Evolutionary conservation across 2,797 vertebrate species (phyloP).

Genomic region (Pseudocheirus occidentalis): DNA sequence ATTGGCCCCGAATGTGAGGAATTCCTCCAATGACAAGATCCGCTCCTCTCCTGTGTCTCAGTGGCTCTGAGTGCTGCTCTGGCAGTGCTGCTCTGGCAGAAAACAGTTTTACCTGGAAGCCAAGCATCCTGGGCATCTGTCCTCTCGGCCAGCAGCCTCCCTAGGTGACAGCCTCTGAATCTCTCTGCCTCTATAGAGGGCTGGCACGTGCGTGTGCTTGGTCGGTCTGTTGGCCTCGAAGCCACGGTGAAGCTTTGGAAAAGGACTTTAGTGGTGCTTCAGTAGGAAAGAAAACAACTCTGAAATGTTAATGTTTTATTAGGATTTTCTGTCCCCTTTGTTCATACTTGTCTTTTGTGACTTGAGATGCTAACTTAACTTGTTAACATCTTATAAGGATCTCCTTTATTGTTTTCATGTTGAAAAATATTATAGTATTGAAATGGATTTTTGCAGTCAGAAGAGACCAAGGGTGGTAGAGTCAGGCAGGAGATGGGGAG

Average conservation of each 20-base stretch:
- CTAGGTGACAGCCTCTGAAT: not conserved
- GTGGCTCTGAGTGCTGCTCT: not conserved
- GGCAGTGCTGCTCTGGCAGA: not conserved
- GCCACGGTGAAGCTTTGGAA: not conserved
- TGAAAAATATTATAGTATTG: constrained; percentile 30
- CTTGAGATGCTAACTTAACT: constrained; percentile 27
- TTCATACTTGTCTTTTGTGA: constrained; percentile 46
- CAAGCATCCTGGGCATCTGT: not conserved
- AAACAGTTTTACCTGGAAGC: not conserved
- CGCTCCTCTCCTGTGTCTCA: not conserved
- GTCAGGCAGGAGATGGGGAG: not conserved
- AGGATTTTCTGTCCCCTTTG: not conserved
- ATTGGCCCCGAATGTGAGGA: not conserved
- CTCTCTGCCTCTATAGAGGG: not conserved
- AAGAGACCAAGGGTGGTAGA: constrained; percentile 38
- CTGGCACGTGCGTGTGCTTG: not conserved
- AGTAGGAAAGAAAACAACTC: not conserved
- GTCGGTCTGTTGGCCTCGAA: not conserved
- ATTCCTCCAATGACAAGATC: no score
- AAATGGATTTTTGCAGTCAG: constrained; percentile 40
- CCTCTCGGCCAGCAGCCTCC: not conserved
- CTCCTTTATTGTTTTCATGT: constrained; percentile 33
- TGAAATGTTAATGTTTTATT: not conserved
- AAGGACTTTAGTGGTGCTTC: not conserved
- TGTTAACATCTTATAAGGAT: constrained; percentile 20